Conservation (phyloP, 2,797 vertebrate species). For the Melanotaenia nigrans region DNA sequence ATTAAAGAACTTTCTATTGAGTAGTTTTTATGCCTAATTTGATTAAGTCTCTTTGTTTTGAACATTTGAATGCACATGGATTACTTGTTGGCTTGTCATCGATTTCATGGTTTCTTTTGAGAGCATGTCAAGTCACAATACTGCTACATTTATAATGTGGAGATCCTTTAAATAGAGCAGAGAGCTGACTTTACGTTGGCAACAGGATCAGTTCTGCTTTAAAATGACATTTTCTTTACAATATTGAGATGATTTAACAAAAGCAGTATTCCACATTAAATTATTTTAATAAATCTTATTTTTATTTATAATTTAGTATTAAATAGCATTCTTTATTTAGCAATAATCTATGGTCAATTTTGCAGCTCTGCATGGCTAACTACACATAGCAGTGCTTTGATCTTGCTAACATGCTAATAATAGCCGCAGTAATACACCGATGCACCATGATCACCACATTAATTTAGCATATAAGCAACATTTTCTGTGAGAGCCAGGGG, state of each 20-base stretch:
- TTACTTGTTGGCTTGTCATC: constrained; percentile 66
- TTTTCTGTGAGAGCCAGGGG: not conserved
- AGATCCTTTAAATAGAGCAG: constrained; percentile 40
- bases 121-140: constrained; percentile 48
- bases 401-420: constrained; percentile 8
- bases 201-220: constrained; percentile 24
- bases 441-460: constrained; percentile 8
- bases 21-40: constrained; percentile 39
- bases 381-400: constrained; percentile 5
- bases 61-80: constrained; percentile 25
- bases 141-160: constrained; percentile 32
- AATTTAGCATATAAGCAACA: not conserved
- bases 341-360: not conserved
- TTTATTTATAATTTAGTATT: not conserved
- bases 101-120: constrained; percentile 63
- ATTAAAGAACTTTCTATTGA: not conserved
- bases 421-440: not conserved
- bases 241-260: constrained; percentile 5
- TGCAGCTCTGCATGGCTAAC: not conserved
- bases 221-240: constrained; percentile 27
- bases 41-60: constrained; percentile 24
- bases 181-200: constrained; percentile 30
- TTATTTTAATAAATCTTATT: not conserved
- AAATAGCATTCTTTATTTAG: constrained; percentile 7
- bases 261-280: not conserved